Conservation (phyloP, 2,888 invertebrate species). For the Parasteatoda lunata region DNA sequence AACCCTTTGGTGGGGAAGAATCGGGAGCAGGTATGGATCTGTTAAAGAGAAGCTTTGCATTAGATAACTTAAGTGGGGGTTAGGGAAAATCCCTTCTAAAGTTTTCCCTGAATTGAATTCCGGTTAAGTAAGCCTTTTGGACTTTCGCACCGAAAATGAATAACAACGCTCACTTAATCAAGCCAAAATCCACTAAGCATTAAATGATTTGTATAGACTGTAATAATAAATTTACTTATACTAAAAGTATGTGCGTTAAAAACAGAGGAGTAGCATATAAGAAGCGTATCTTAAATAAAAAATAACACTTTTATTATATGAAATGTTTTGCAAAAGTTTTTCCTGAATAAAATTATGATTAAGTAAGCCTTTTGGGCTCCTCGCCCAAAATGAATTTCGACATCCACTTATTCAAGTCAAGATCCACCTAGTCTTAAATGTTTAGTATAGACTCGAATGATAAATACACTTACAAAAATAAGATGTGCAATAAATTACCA, state of each 20-base stretch:
- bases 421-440: no score
- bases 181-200: neutral
- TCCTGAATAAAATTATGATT: no score
- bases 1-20: conserved; percentile 1
- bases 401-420: no score
- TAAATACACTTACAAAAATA: no score
- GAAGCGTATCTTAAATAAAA: no score
- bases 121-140: neutral
- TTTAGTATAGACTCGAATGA: no score
- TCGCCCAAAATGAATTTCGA: no score
- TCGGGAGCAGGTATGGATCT: neutral
- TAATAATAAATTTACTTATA: neutral
- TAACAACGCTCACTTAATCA: neutral
- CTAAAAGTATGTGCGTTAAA: neutral
- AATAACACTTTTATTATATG: no score
- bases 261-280: neutral
- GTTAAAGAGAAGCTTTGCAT: neutral
- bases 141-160: neutral
- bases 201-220: neutral
- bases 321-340: no score
- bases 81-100: neutral
- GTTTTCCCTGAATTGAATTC: neutral
- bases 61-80: neutral
- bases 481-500: no score
- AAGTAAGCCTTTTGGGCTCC: no score